Conservation (phyloP, 1,140 invertebrate species). For the Pseudomyrmex cubaensis region DNA sequence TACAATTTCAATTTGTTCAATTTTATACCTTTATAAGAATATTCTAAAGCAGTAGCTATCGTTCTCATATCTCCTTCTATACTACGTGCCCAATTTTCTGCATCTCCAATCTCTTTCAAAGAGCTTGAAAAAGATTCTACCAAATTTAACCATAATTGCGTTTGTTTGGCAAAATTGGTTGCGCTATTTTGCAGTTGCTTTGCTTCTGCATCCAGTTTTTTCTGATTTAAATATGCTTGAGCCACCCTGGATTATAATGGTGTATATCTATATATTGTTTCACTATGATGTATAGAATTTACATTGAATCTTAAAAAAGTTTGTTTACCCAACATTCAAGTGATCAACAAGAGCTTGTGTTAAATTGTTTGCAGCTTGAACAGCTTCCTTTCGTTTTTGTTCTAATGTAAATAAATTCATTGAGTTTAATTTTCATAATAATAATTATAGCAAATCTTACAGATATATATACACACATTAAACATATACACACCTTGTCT, state of each 20-base stretch:
- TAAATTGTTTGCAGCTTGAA: conserved; percentile 95
- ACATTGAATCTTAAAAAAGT: conserved; percentile 8
- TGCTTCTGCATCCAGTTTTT: conserved; percentile 97
- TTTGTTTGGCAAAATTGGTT: conserved; percentile 97
- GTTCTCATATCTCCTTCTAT: conserved; percentile 98
- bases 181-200: conserved; percentile 98
- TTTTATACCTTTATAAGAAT: conserved; percentile 94
- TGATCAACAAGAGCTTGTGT: conserved; percentile 98
- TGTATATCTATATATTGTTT: neutral
- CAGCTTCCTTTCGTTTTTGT: conserved; percentile 96
- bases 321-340: conserved; percentile 96
- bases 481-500: conserved; percentile 87
- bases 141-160: conserved; percentile 97
- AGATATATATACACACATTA: too few relatives aligned
- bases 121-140: conserved; percentile 98
- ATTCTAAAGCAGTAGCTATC: conserved; percentile 96
- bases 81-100: conserved; percentile 98
- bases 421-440: neutral
- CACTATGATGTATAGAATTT: neutral
- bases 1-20: neutral
- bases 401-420: conserved; percentile 87
- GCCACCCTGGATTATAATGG: conserved; percentile 89
- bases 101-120: conserved; percentile 99
- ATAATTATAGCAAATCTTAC: conserved; percentile 78
- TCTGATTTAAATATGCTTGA: conserved; percentile 99